A percentile compares a stretch with the other conserved stretches of the same genome.
These are phyloP conservation scores for Poecilia latipinna DNA, from an alignment of 2,113 vertebrate genomes.

Conservation along the genomic window DNA sequence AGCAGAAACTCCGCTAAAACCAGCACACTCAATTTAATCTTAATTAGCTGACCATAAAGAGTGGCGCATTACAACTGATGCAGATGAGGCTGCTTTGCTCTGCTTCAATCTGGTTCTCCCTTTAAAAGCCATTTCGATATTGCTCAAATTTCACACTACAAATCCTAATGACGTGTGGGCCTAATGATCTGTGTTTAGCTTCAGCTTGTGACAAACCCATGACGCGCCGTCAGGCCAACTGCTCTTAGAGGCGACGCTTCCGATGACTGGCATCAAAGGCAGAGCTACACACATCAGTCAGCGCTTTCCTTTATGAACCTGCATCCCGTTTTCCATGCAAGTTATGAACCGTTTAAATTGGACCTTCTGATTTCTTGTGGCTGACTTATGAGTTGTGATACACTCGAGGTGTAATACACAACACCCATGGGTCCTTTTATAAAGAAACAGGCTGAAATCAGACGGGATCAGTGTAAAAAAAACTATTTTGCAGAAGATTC, in stretches of 20 bases:
- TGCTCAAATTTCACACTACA: slow-evolving; percentile 33
- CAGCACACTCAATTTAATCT: slow-evolving; percentile 60
- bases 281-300: slow-evolving; percentile 28
- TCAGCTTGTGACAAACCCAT: slow-evolving; percentile 39
- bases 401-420: slow-evolving; percentile 22
- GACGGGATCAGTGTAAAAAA: slow-evolving; percentile 20
- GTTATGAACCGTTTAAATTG: slow-evolving; percentile 37
- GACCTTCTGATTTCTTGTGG: slow-evolving; percentile 31
- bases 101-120: neutral
- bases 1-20: slow-evolving; percentile 37
- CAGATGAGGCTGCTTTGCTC: slow-evolving; percentile 20
- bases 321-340: slow-evolving; percentile 29
- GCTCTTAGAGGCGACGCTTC: slow-evolving; percentile 19
- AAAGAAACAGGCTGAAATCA: slow-evolving; percentile 43
- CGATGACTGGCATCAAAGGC: slow-evolving; percentile 37
- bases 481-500: slow-evolving; percentile 26
- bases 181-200: slow-evolving; percentile 45
- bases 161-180: slow-evolving; percentile 32
- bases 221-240: slow-evolving; percentile 35
- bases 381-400: slow-evolving; percentile 28
- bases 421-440: slow-evolving; percentile 25
- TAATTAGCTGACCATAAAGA: slow-evolving; percentile 64
- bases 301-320: slow-evolving; percentile 30
- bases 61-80: slow-evolving; percentile 20
- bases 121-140: slow-evolving; percentile 27